Evolutionary conservation across 92 coral and sea anemone species (phyloP), one percentile per base, ranked within the genome.

Genomic region (Epizoanthus rinbou): DNA sequence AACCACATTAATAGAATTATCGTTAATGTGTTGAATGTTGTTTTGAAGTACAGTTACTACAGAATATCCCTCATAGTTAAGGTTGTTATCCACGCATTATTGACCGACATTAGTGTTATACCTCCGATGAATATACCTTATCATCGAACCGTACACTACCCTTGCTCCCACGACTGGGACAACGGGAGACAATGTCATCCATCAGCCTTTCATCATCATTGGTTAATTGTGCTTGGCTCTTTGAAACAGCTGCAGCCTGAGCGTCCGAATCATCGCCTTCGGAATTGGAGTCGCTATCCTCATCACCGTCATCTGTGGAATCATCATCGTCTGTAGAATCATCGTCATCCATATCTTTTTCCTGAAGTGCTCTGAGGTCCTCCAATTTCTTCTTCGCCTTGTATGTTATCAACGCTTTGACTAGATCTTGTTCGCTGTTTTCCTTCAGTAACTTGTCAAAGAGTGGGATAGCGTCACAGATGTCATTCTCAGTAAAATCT

Each of bases 381-480:
- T 89, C 92, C 73, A 74, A 72, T 37, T 66, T 86, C 74, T 82
- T 89, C 85, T 89, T 85, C 64, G 91, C 92, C 35, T 89, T 90
- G 85, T 91, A 95, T 11, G 69, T 69, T 3, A 90, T 64, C 57
- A 94, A 78, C 82, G 87, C 87, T 3, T 86, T 87, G 39, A 91
- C 56, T 14, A 95, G 79, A 18, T 95, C 98, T 54, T 86, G 89
- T 24, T 90, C 93, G 37, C 88, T 59, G 85, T 88, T 64, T 37
- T 94, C 85, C 16, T 80, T 83, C 25, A 94, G 78, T 21, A 89
- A 69, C 43, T 94, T 91, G 35, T 95, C 98, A n/a, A 95, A 82
- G 69, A 95, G 83, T 28, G 98, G 98, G 53, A 95, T 95, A 21
- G 90, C 92, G 80, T 95, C 98, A 31, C 98, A 95, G 75, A 95